Percentiles rank a stretch among this genome's conserved stretches.
These are phyloP conservation scores for Saccopteryx bilineata DNA, from an alignment of 2,113 vertebrate genomes.

Conservation along the genomic window DNA sequence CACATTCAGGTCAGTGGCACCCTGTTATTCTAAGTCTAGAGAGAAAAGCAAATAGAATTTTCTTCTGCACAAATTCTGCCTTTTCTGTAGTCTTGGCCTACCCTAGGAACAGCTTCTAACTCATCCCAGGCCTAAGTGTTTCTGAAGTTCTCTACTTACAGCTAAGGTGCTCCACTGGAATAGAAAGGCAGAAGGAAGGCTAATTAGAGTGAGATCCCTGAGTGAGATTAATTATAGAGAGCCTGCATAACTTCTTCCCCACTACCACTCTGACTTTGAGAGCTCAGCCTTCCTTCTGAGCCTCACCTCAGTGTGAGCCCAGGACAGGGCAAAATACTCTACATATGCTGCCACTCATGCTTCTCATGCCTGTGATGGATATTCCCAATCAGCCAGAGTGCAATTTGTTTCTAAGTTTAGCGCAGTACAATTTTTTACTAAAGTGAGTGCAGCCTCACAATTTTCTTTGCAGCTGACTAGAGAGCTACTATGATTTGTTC, in stretches of 20 bases:
- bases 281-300: neutral
- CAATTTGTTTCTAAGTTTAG: slow-evolving; percentile 32
- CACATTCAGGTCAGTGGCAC: neutral
- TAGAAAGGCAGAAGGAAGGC: neutral
- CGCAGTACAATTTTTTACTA: slow-evolving; percentile 25
- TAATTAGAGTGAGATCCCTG: neutral
- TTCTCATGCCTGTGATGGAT: neutral
- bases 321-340: neutral
- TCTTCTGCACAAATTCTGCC: slow-evolving; percentile 8
- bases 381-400: neutral
- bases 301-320: neutral
- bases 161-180: neutral
- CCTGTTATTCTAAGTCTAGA: slow-evolving; percentile 33
- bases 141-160: neutral
- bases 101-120: neutral
- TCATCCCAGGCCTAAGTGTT: neutral
- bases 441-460: neutral
- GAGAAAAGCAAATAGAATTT: slow-evolving; percentile 45
- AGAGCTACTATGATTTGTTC: neutral
- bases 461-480: slow-evolving; percentile 26
- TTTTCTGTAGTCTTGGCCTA: slow-evolving; percentile 1
- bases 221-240: neutral
- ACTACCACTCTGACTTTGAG: neutral
- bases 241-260: neutral
- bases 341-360: accelerated